phyloP scores from a whole-genome alignment of 2,113 vertebrate species.

The Myxocyprinus asiaticus region DNA sequence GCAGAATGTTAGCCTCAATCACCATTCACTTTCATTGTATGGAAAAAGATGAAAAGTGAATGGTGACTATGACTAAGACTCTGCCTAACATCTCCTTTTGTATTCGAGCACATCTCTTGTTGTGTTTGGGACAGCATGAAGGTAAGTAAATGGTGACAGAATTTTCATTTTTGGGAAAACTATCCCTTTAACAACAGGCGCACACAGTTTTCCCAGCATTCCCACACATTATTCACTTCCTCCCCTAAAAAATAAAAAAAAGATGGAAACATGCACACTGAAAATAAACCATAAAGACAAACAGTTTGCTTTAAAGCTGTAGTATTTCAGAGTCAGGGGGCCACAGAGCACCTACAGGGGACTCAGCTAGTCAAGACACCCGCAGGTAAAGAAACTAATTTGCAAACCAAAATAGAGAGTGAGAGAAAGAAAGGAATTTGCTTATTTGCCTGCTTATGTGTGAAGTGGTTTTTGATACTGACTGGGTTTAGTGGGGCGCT shows the following conservation, averaged over 20 bases:
- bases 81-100: too few species aligned
- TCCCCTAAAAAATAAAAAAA: constrained; percentile 51
- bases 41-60: too few species aligned
- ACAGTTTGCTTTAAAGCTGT: constrained; percentile 59
- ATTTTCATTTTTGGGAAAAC: too few species aligned
- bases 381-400: constrained; percentile 5
- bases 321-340: constrained; percentile 43
- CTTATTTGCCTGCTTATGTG: too few species aligned
- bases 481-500: too few species aligned
- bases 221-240: constrained; percentile 56
- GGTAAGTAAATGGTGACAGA: too few species aligned
- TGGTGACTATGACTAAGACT: too few species aligned
- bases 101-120: too few species aligned
- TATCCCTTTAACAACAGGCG: constrained; percentile 1
- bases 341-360: constrained; percentile 44
- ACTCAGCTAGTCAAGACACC: constrained; percentile 4
- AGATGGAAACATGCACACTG: constrained; percentile 13
- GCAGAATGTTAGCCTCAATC: too few species aligned
- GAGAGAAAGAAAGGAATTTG: too few species aligned
- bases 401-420: background rate
- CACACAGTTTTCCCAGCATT: constrained; percentile 21
- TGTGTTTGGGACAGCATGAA: too few species aligned
- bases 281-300: constrained; percentile 62
- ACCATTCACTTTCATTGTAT: too few species aligned
- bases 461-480: background rate